A percentile compares a stretch with the other conserved stretches of the same genome.
phyloP scores from a whole-genome alignment of 2,113 vertebrate genomes.

The Polypterus senegalus region DNA sequence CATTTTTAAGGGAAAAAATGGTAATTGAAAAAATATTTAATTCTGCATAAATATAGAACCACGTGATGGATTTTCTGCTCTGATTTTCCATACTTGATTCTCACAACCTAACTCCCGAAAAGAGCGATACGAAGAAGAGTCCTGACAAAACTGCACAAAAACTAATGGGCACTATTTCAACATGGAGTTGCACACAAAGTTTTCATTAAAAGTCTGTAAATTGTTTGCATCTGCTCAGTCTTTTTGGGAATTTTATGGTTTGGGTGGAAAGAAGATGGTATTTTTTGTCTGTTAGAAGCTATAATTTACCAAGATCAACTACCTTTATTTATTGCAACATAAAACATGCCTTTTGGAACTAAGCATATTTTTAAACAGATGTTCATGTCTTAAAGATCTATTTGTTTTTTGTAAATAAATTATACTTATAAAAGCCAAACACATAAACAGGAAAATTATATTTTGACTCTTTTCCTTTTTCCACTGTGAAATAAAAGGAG shows the following conservation, averaged over 20 bases:
- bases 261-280: conserved; percentile 16
- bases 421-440: background rate
- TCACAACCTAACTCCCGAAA: too few species aligned
- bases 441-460: too few species aligned
- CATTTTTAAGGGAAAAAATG: too few species aligned
- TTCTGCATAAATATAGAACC: too few species aligned
- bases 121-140: conserved; percentile 4
- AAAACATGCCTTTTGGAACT: conserved; percentile 17
- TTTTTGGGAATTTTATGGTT: conserved; percentile 19
- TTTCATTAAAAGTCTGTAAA: conserved; percentile 34
- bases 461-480: too few species aligned
- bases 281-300: conserved; percentile 29
- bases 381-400: conserved; percentile 23
- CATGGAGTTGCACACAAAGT: conserved; percentile 15
- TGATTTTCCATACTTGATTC: too few species aligned
- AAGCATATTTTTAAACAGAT: conserved; percentile 26
- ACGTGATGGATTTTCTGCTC: too few species aligned
- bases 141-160: conserved; percentile 18
- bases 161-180: conserved; percentile 16
- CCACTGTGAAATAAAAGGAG: too few species aligned
- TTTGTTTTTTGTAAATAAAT: conserved; percentile 20
- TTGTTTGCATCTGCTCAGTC: conserved; percentile 28
- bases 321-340: conserved; percentile 27
- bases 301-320: conserved; percentile 31
- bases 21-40: too few species aligned